Evolutionary conservation across 30 jellyfish, hydroid and myxozoan genomes (phyloP), one percentile per base, ranked within the genome.

Genomic region (Nemopilema nomurai): DNA sequence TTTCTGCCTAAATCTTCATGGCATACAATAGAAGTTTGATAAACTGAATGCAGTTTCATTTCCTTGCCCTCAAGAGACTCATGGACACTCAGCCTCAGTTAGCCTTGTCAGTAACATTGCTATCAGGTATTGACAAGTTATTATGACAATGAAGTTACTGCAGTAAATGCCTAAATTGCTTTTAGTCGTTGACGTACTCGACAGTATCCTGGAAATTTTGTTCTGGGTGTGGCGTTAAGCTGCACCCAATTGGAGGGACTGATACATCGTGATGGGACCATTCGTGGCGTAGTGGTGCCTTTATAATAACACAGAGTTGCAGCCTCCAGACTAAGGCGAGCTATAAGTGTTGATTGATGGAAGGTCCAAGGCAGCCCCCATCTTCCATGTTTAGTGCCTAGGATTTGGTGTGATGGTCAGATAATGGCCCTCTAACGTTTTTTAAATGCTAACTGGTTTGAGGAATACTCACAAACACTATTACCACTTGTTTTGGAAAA

Each of bases 321-420:
- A 41, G 57, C 57, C 57, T 41, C 57, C 57, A 41, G 57, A 41
- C 9, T 41, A 41, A 41, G 57, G 57, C 57, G 57, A 41, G 57
- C 57, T 41, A 41, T 41, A 13, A 13, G 57, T 13, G 57, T 13
- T 13, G 70, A 70, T 28, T 71, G 57, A 17, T 17, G 70, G 70
- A 72, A 23, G 71, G 83, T 72, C 51, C 18, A 22, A 28, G 70
- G 70, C 65, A 32, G 57, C 65, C 70, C 83, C 51, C 70, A 32
- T 72, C 83, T 72, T 49, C 57, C 71, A 20, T 24, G 16, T 4
- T 72, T 16, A 72, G 57, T 49, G 83, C 83, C 67, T 17, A 72
- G 83, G 83, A n/a, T 72, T 28, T 49, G 57, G 4, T 72, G 83
- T 72, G 83, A 72, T 72, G 70, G 83, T 72, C 83, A 20, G 71